A percentile compares a stretch with the other conserved stretches of the same genome.
Evolutionary conservation across 2,113 vertebrate species (phyloP).

Genomic region (Ctenomys sociabilis): DNA sequence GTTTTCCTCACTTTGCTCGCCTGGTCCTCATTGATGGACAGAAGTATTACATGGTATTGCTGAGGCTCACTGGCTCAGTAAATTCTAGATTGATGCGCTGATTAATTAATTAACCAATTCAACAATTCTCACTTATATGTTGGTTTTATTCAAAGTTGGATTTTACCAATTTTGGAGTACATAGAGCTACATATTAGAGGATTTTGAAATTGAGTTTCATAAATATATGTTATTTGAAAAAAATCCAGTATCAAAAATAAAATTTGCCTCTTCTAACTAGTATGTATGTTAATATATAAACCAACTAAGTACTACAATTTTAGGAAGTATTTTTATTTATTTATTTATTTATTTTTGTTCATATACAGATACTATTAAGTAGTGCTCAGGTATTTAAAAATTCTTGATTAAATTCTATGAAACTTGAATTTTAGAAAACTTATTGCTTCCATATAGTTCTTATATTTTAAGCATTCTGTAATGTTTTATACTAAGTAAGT

Average conservation of each 20-base stretch:
- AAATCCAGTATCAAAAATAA: not conserved
- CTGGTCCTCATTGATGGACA: not conserved
- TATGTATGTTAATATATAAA: not conserved
- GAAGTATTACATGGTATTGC: not conserved
- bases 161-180: not conserved
- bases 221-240: not conserved
- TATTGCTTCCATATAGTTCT: not conserved
- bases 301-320: not conserved
- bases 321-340: not conserved
- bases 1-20: slow-evolving; percentile 39
- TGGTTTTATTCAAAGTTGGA: not conserved
- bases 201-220: not conserved
- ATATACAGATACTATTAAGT: not conserved
- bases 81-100: not conserved
- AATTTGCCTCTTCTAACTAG: not conserved
- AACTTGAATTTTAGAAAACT: not conserved
- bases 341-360: too few relatives aligned
- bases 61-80: slow-evolving; percentile 23
- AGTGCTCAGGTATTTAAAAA: not conserved
- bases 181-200: not conserved
- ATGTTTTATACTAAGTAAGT: not conserved
- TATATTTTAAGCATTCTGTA: not conserved
- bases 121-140: not conserved
- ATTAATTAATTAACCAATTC: slow-evolving; percentile 24
- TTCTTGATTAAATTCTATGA: not conserved